Percentiles rank a stretch among this genome's conserved stretches.
Conservation (phyloP, 2,888 invertebrate genomes). For the Thecocarcelia acutangulata region DNA sequence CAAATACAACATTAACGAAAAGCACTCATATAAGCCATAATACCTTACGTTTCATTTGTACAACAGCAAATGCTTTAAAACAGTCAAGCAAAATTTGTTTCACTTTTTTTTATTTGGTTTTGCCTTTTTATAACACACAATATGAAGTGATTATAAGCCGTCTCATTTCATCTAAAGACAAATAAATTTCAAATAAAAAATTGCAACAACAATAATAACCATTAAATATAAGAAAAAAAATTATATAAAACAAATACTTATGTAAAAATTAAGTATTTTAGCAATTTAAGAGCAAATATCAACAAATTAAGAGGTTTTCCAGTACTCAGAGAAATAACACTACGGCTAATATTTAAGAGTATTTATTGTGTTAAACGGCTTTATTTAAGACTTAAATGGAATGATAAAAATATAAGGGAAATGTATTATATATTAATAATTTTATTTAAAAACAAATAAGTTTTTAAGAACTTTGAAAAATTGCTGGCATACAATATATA, state of each 20-base stretch:
- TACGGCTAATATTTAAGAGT: neutral
- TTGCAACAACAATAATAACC: slow-evolving; percentile 63
- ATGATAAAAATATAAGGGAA: too few species aligned
- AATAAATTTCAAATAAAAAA: slow-evolving; percentile 78
- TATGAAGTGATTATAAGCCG: slow-evolving; percentile 77
- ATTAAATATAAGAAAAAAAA: slow-evolving; percentile 24
- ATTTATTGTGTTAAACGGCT: too few species aligned
- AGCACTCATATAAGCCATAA: slow-evolving; percentile 55
- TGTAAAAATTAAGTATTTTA: slow-evolving; percentile 26
- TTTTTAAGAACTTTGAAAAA: too few species aligned
- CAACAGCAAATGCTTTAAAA: slow-evolving; percentile 64
- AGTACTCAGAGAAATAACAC: neutral
- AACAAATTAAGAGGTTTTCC: neutral
- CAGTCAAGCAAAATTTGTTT: slow-evolving; percentile 48
- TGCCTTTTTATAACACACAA: slow-evolving; percentile 61
- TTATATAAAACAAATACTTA: slow-evolving; percentile 28
- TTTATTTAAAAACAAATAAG: too few species aligned
- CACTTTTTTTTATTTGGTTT: slow-evolving; percentile 42
- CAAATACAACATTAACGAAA: slow-evolving; percentile 47
- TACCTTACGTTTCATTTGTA: slow-evolving; percentile 60
- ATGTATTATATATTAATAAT: too few species aligned
- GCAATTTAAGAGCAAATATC: neutral
- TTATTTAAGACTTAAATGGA: too few species aligned
- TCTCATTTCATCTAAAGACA: slow-evolving; percentile 80
- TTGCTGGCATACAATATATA: too few species aligned